Percentiles rank a stretch among this genome's conserved stretches.
Conservation (phyloP, 2,113 vertebrate genomes). For the Nibea albiflora region DNA sequence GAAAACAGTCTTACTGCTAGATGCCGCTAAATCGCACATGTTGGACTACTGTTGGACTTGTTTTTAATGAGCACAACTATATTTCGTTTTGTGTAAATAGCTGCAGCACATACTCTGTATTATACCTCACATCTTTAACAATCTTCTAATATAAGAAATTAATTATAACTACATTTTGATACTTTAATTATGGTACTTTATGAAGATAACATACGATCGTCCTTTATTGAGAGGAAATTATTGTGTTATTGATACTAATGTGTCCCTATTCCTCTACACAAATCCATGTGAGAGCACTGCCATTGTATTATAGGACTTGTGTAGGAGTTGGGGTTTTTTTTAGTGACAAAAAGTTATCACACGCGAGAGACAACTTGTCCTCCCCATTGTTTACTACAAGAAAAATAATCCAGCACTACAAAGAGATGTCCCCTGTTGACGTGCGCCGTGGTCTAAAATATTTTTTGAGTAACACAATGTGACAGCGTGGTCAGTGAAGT, state of each 20-base stretch:
- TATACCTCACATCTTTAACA: no score
- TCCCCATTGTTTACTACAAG: conserved; percentile 31
- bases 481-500: conserved; percentile 49
- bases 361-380: conserved; percentile 1
- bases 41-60: no score
- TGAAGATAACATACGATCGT: no score
- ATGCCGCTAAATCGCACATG: no score
- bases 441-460: conserved; percentile 30
- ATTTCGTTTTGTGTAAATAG: neutral
- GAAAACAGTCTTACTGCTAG: no score
- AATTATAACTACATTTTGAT: no score
- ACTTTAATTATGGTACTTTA: neutral
- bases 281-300: neutral
- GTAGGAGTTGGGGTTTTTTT: neutral
- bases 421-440: conserved; percentile 35
- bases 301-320: neutral
- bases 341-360: neutral
- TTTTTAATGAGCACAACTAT: neutral
- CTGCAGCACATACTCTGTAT: neutral
- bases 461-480: conserved; percentile 54
- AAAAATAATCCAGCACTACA: conserved; percentile 35
- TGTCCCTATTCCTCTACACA: neutral
- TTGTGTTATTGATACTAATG: neutral
- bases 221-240: no score
- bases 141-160: no score